Percentiles rank a stretch among this genome's conserved stretches.
Conservation (phyloP, 2,113 vertebrate genomes). For the Ochotona curzoniae region DNA sequence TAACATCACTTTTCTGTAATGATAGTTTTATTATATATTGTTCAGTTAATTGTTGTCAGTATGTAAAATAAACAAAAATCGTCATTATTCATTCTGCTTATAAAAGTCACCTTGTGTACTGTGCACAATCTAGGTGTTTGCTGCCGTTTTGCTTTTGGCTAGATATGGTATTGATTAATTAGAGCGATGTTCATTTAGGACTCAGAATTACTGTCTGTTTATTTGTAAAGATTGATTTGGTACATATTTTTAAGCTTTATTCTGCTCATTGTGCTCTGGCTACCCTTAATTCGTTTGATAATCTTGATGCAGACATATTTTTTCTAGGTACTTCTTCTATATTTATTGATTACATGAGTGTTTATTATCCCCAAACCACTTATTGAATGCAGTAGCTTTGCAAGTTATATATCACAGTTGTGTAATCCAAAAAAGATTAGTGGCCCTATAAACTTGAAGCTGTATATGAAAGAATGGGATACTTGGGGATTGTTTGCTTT, state of each 20-base stretch:
- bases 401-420: constrained; percentile 28
- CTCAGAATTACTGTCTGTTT: constrained; percentile 58
- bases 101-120: constrained; percentile 9
- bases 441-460: constrained; percentile 36
- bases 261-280: constrained; percentile 25
- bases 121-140: neutral
- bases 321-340: constrained; percentile 16
- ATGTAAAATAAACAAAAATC: constrained; percentile 22
- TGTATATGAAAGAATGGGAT: constrained; percentile 11
- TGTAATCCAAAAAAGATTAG: constrained; percentile 45
- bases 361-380: constrained; percentile 53
- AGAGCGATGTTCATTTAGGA: constrained; percentile 27
- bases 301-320: constrained; percentile 47
- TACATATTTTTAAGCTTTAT: constrained; percentile 41
- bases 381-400: constrained; percentile 55
- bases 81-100: constrained; percentile 33
- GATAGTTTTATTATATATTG: constrained; percentile 41
- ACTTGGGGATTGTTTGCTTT: constrained; percentile 47
- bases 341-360: constrained; percentile 36
- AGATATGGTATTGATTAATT: constrained; percentile 51
- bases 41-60: constrained; percentile 50
- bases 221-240: constrained; percentile 54
- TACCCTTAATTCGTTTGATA: constrained; percentile 26
- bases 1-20: constrained; percentile 43
- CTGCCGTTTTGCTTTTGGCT: constrained; percentile 40